Conservation (phyloP, 2,113 vertebrate species). For the Bothrops jararaca region DNA sequence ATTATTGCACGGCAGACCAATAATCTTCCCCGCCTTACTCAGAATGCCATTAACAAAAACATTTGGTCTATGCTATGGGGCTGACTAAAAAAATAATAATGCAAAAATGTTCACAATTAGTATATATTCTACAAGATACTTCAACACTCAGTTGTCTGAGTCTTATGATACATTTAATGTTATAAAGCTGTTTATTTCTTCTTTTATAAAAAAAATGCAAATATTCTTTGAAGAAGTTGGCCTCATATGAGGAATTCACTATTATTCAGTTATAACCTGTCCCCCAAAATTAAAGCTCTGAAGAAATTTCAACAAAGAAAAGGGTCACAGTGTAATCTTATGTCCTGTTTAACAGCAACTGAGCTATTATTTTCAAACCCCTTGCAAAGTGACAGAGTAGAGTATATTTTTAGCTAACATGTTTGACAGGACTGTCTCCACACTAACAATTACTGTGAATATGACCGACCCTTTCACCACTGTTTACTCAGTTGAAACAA, state of each 20-base stretch:
- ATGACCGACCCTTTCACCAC: slow-evolving; percentile 79
- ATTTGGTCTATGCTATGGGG: slow-evolving; percentile 70
- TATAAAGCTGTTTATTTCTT: slow-evolving; percentile 53
- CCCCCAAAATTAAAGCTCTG: slow-evolving; percentile 74
- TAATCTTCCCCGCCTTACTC: slow-evolving; percentile 91
- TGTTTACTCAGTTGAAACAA: slow-evolving; percentile 84
- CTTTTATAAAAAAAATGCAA: slow-evolving; percentile 71
- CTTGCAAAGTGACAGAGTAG: slow-evolving; percentile 83
- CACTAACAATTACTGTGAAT: slow-evolving; percentile 86
- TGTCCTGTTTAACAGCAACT: slow-evolving; percentile 75
- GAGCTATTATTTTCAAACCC: slow-evolving; percentile 86
- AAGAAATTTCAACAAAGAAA: slow-evolving; percentile 78
- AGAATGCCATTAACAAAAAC: slow-evolving; percentile 79
- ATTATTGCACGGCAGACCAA: slow-evolving; percentile 99
- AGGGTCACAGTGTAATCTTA: slow-evolving; percentile 84
- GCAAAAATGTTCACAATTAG: slow-evolving; percentile 75
- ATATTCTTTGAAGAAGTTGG: slow-evolving; percentile 79
- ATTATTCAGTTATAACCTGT: slow-evolving; percentile 81
- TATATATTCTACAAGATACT: slow-evolving; percentile 68
- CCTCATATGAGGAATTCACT: slow-evolving; percentile 79
- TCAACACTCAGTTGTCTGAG: slow-evolving; percentile 69
- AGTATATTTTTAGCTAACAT: slow-evolving; percentile 82
- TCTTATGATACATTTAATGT: slow-evolving; percentile 59
- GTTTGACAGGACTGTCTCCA: slow-evolving; percentile 78
- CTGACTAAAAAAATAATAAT: slow-evolving; percentile 67